A percentile compares a stretch with the other conserved stretches of the same genome.
Evolutionary conservation across 2,113 vertebrate species (phyloP).

Genomic region (Sialia sialis): DNA sequence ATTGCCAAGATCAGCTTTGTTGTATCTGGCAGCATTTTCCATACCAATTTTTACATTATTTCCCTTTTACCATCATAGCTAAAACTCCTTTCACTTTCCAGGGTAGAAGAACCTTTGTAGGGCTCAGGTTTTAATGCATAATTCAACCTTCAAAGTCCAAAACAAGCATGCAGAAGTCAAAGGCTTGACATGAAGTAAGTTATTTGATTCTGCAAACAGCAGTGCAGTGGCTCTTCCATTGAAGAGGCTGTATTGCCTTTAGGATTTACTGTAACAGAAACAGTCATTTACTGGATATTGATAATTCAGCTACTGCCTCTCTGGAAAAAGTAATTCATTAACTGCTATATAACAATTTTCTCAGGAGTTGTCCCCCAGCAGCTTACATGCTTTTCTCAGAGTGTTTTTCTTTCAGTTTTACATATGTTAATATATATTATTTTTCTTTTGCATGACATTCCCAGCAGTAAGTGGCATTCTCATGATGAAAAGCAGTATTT

Average conservation of each 20-base stretch:
- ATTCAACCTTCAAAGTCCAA: not conserved
- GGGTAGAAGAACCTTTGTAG: not conserved
- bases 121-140: not conserved
- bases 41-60: not conserved
- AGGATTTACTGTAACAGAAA: conserved; percentile 24
- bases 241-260: conserved; percentile 10
- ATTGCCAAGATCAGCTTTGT: not conserved
- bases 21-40: not conserved
- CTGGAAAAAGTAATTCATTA: not conserved
- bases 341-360: not conserved
- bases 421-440: not conserved
- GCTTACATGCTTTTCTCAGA: not conserved
- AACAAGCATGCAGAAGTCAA: conserved; percentile 34
- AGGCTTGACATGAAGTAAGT: not conserved
- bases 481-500: not conserved
- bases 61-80: not conserved
- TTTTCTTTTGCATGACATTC: not conserved
- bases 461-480: not conserved
- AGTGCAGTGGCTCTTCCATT: not conserved
- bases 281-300: not conserved
- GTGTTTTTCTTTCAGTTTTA: not conserved
- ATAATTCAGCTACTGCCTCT: not conserved
- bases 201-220: conserved; percentile 13
- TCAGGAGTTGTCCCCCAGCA: not conserved
- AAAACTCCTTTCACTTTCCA: not conserved